A percentile compares a stretch with the other conserved stretches of the same genome.
These are phyloP conservation scores for Apotomis turbidana DNA, from an alignment of 2,888 invertebrate genomes.

Conservation along the genomic window DNA sequence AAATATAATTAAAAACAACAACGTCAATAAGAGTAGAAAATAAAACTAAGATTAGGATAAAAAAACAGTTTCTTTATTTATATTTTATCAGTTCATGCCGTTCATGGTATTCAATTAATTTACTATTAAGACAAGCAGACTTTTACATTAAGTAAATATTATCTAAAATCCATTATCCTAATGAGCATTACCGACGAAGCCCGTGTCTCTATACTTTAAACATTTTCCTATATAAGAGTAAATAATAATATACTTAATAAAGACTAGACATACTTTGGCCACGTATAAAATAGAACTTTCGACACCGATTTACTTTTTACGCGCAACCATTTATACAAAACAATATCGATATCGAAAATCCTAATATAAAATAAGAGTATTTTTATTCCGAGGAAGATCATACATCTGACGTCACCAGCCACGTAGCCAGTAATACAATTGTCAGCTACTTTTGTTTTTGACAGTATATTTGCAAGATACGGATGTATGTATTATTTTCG, in stretches of 20 bases:
- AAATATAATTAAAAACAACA: neutral
- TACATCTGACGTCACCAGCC: neutral
- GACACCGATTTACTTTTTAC: too few species aligned
- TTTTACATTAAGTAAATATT: neutral
- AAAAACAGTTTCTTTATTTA: neutral
- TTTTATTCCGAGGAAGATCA: constrained; percentile 8
- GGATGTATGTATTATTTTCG: too few species aligned
- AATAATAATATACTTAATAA: constrained; percentile 10
- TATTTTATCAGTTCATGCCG: neutral
- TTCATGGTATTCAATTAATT: neutral
- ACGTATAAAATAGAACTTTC: neutral
- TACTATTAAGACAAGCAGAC: neutral
- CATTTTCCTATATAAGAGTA: too few species aligned
- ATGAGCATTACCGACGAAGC: constrained; percentile 1
- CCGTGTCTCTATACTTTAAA: neutral
- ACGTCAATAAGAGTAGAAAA: neutral
- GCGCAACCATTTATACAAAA: too few species aligned
- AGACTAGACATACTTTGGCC: constrained; percentile 35
- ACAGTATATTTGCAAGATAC: too few species aligned
- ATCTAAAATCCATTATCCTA: constrained; percentile 1
- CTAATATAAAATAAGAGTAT: neutral
- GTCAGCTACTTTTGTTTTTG: too few species aligned
- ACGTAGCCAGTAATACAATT: too few species aligned
- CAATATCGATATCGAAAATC: too few species aligned
- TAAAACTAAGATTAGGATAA: neutral